These are phyloP conservation scores for Brevipalpus yothersi DNA, from an alignment of 1,140 invertebrate species.

Conservation along the genomic window DNA sequence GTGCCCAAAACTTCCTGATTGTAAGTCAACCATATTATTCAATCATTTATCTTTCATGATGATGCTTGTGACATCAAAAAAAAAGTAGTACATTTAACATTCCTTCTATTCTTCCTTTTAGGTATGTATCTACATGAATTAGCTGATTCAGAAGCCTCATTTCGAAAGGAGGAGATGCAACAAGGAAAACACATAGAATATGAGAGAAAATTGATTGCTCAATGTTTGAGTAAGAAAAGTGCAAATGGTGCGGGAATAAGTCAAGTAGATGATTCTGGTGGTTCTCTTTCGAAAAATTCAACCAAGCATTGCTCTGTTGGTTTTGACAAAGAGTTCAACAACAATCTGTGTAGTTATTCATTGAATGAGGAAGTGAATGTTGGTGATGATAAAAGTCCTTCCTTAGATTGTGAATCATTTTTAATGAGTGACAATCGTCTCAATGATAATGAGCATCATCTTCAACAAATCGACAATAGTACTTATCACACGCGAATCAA, in stretches of 20 bases:
- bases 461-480: no score
- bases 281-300: background rate
- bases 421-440: background rate
- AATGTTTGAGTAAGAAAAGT: slow-evolving; percentile 4
- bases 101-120: slow-evolving; percentile 10
- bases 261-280: background rate
- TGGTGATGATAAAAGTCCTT: background rate
- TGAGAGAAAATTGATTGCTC: slow-evolving; percentile 9
- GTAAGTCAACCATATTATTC: slow-evolving; percentile 17
- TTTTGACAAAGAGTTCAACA: background rate
- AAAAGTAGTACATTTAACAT: background rate
- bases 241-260: background rate
- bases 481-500: no score
- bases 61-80: background rate
- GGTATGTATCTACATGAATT: slow-evolving; percentile 98
- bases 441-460: background rate
- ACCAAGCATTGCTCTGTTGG: background rate
- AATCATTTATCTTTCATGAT: background rate
- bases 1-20: slow-evolving; percentile 53
- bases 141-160: slow-evolving; percentile 82
- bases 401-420: background rate
- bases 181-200: slow-evolving; percentile 10
- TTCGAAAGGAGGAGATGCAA: slow-evolving; percentile 99
- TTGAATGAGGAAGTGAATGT: background rate
- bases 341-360: background rate